phyloP scores from a whole-genome alignment of 2,113 vertebrate species.

The Falcunculus frontatus region DNA sequence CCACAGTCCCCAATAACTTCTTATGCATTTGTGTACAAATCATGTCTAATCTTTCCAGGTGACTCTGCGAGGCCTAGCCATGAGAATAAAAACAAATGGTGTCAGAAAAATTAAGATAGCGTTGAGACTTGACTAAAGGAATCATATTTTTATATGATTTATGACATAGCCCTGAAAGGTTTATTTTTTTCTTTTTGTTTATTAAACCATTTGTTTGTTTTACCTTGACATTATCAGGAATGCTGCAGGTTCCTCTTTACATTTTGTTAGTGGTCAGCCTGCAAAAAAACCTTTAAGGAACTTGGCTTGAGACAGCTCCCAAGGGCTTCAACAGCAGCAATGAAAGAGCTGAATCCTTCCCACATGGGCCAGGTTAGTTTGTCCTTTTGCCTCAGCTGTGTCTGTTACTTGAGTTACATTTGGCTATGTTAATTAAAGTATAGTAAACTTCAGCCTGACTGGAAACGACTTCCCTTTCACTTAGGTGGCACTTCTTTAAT shows the following conservation, averaged over 20 bases:
- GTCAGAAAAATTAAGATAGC: not conserved
- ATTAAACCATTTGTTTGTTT: not conserved
- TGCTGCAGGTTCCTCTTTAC: not conserved
- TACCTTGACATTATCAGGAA: not conserved
- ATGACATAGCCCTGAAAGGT: not conserved
- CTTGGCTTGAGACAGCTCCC: not conserved
- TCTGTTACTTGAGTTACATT: not conserved
- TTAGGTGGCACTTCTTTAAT: not conserved
- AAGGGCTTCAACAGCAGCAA: not conserved
- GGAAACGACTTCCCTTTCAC: not conserved
- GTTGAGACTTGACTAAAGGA: not conserved
- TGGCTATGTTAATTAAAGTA: not conserved
- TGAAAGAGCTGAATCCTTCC: not conserved
- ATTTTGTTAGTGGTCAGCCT: not conserved
- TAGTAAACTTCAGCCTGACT: not conserved
- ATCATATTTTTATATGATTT: not conserved
- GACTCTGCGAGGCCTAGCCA: not conserved
- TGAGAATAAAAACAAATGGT: not conserved
- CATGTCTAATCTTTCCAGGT: not conserved
- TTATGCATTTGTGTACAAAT: not conserved
- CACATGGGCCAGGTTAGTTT: not conserved
- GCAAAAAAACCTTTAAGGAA: not conserved
- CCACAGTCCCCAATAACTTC: not conserved
- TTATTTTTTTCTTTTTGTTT: not conserved
- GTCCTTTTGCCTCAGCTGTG: not conserved